These are phyloP conservation scores for Xiphophorus birchmanni DNA, from an alignment of 2,797 vertebrate species.

Conservation along the genomic window DNA sequence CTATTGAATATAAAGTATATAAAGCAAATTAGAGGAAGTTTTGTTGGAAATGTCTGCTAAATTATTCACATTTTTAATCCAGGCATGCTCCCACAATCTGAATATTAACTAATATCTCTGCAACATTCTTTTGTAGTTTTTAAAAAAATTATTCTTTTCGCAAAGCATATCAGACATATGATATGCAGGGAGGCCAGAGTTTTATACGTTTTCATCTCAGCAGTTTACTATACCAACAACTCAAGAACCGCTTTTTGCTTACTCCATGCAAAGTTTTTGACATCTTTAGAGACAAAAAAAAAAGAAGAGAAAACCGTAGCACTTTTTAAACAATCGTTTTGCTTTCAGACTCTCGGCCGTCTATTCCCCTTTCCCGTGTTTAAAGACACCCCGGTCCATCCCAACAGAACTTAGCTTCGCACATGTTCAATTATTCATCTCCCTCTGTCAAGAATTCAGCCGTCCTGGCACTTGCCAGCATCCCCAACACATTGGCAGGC, in stretches of 20 bases:
- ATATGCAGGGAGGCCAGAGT: slow-evolving; percentile 19
- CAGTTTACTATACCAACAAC: slow-evolving; percentile 38
- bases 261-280: slow-evolving; percentile 48
- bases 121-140: background rate
- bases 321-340: slow-evolving; percentile 63
- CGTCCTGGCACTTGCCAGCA: slow-evolving; percentile 76
- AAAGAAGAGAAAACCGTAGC: slow-evolving; percentile 27
- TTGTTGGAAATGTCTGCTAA: slow-evolving; percentile 8
- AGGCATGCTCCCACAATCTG: slow-evolving; percentile 17
- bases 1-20: background rate
- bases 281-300: slow-evolving; percentile 59
- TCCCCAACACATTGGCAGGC: slow-evolving; percentile 79
- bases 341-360: slow-evolving; percentile 49
- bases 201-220: background rate
- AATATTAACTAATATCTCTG: slow-evolving; percentile 18
- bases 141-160: background rate
- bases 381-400: slow-evolving; percentile 60
- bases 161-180: background rate
- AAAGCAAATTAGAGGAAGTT: background rate
- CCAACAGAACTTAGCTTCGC: slow-evolving; percentile 70
- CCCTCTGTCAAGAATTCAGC: slow-evolving; percentile 81
- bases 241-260: slow-evolving; percentile 24
- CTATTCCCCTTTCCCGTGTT: slow-evolving; percentile 45
- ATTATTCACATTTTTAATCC: slow-evolving; percentile 29
- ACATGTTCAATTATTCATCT: slow-evolving; percentile 81